phyloP scores from a whole-genome alignment of 1,140 invertebrate species.

The Arctopsyche grandis region DNA sequence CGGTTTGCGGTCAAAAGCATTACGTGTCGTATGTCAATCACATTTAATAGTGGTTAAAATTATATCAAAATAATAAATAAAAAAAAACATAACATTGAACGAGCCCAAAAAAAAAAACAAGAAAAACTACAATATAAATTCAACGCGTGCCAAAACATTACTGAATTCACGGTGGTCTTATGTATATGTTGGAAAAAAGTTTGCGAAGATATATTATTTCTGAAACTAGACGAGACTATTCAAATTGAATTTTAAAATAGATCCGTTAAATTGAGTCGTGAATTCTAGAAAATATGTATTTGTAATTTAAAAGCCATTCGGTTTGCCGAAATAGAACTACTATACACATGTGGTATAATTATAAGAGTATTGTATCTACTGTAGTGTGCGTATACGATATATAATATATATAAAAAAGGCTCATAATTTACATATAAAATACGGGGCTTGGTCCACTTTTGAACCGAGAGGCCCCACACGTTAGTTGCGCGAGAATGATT shows the following conservation, averaged over 20 bases:
- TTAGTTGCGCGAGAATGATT: no score
- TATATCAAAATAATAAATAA: neutral
- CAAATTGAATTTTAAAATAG: neutral
- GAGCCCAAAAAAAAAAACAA: constrained; percentile 5
- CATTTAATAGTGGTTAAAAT: constrained; percentile 24
- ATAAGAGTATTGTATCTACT: no score
- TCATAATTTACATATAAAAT: no score
- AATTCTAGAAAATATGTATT: no score
- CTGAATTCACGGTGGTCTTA: constrained; percentile 21
- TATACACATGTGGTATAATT: no score
- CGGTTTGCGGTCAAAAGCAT: neutral
- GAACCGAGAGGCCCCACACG: no score
- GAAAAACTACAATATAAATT: constrained; percentile 32
- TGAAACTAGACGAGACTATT: neutral
- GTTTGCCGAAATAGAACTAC: no score
- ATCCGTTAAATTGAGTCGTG: neutral
- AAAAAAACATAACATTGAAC: neutral
- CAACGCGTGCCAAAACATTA: constrained; percentile 32
- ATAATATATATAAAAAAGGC: no score
- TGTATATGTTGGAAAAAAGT: neutral
- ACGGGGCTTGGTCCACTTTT: no score
- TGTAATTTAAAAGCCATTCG: no score
- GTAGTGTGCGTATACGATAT: no score
- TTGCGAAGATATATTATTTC: neutral
- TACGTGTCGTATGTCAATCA: constrained; percentile 6